Evolutionary conservation across 2,888 invertebrate species (phyloP), one percentile per base, ranked within the genome.

Genomic region (Campopleginae sp.): DNA sequence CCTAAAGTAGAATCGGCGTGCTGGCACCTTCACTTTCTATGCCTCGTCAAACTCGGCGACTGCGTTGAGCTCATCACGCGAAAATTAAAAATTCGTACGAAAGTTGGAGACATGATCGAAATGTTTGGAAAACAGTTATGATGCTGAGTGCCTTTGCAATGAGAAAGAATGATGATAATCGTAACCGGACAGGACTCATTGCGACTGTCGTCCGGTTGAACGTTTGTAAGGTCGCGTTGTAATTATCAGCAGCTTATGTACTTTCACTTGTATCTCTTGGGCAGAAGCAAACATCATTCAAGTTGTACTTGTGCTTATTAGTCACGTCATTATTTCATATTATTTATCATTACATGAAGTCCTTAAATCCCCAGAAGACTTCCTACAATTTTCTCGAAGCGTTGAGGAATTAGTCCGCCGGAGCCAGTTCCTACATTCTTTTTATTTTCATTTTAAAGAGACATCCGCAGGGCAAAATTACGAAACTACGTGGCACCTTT

Each of bases 21-120:
- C 72, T 70, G 48, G 90, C 89, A 91, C 93, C 92, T 93, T 93
- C 93, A 93, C 93, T 93, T 93, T 93, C 90, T 91, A 80, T 76
- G 66, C 72, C 38, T 78, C 85, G 84, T 71, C 74, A 33, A 72
- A 80, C 68, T 23, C 31, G n/a, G 61, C 80, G 70, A 61, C 51
- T 74, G 38, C 38, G 70, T 72, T n/a, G 17, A 70, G 23, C 70
- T 71, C 76, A 46, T 46, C 70, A 33, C 79, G 68, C 27, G 42
- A 44, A 27, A 48, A 14, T 44, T 38, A 27, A 51, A 14, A 58
- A 58, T 46, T 10, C 23, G 23, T 0, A 66, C 12, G 27, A 46
- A 68, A 68, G 42, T 68, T 46, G 14, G 4, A 58, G 58, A 46
- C 44, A n/a, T n/a, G n/a, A 76, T 72, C 12, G 61, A 79, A 58